Evolutionary conservation across 2,888 invertebrate species (phyloP), one percentile per base, ranked within the genome.

Genomic region (Chloroclysta siterata): DNA sequence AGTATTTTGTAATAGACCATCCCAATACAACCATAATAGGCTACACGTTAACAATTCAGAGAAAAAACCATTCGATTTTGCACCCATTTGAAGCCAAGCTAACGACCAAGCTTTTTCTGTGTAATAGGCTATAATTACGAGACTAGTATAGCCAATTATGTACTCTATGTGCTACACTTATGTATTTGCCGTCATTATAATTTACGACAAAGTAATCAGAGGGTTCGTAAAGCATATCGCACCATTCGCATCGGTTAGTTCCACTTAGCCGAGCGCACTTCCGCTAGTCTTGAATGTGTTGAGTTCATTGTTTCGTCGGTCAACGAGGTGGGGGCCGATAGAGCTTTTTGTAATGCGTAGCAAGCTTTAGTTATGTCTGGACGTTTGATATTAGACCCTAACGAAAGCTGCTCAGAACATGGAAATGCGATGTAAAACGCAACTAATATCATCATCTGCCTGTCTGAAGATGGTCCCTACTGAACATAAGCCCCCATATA

Each of bases 141-240:
- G 28, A 50, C 48, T 36, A 41, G 15, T 39, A 11, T 11, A 14
- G 28, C 15, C 53, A 52, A 59, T 59, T 59, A 39, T 39, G 3
- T 39, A 8, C 33, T 2, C 33, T 39, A 39, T 39, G 36, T 39
- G 11, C 11, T 39, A 8, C 36, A 44, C 50, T 52, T 48, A n/a
- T 22, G 48, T 47, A 57, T 39, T 42, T 52, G 44, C n/a, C 39
- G 46, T 55, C 44, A 61, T 60, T 50, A 60, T 50, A 54, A 60
- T 60, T 60, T 59, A 59, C 17, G 28, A 36, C 15, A 59, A 36
- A 42, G 55, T 55, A 44, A 65, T 65, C 60, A 63, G 70, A 17
- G 63, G 70, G 68, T 72, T 75, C 85, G 68, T 72, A 66, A 78
- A 80, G 77, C 87, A 87, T 88, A 87, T 82, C 85, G 85, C 87